Evolutionary conservation across 37 sponge, comb jelly and placozoan genomes (phyloP).

Genomic region (Crambe crambe): DNA sequence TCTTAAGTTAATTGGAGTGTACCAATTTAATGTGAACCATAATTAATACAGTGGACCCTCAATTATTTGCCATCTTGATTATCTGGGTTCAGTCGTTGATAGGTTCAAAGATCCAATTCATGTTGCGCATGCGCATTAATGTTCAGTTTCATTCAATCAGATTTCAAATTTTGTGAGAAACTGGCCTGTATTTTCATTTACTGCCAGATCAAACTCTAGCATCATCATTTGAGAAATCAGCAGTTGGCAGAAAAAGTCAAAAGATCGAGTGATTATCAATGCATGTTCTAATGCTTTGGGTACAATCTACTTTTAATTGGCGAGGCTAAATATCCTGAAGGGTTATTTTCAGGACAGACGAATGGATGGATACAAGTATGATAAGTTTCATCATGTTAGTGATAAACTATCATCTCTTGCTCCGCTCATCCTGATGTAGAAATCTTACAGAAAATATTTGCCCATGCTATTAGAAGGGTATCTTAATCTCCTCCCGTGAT

Average conservation of each 20-base stretch:
- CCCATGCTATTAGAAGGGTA: too few relatives aligned
- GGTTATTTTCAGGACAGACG: constrained; percentile 59
- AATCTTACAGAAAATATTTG: too few relatives aligned
- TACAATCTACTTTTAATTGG: constrained; percentile 56
- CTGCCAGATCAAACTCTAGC: constrained; percentile 63
- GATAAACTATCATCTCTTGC: constrained; percentile 16
- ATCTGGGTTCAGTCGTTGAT: not conserved
- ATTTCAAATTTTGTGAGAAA: constrained; percentile 81
- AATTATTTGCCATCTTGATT: not conserved
- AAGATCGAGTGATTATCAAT: constrained; percentile 68
- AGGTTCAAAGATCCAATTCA: not conserved
- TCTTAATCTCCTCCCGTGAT: too few relatives aligned
- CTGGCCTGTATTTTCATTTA: constrained; percentile 65
- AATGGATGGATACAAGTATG: constrained; percentile 63
- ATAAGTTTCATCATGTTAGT: constrained; percentile 49
- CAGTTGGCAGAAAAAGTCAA: constrained; percentile 60
- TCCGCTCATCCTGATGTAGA: constrained; percentile 57
- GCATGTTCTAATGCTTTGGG: constrained; percentile 71
- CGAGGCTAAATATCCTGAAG: constrained; percentile 56
- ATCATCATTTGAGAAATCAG: constrained; percentile 57
- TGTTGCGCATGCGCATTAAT: not conserved
- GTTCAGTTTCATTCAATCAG: constrained; percentile 15
- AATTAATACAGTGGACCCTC: constrained; percentile 1
- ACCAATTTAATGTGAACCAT: too few relatives aligned
- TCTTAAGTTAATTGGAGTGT: too few relatives aligned